Evolutionary conservation across 35 echinoderm and acorn worm species (phyloP).

Genomic region (Holothuria glaberrima): DNA sequence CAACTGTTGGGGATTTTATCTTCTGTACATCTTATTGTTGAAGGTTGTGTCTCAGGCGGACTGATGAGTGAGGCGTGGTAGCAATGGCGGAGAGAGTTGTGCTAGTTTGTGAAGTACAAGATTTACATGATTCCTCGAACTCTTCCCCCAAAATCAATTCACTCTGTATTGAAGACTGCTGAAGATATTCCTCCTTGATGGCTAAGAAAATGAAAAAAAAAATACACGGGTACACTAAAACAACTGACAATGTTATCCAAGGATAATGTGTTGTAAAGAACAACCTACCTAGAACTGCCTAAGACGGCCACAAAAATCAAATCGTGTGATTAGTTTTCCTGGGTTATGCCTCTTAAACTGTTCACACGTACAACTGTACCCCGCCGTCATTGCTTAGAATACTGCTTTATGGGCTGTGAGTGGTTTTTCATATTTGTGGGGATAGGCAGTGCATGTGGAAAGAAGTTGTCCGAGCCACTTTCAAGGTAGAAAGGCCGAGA

Average conservation of each 20-base stretch:
- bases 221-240: conserved; percentile 62
- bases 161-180: conserved; percentile 59
- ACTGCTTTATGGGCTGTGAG: conserved; percentile 68
- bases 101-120: background rate
- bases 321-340: conserved; percentile 61
- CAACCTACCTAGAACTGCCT: too few species aligned
- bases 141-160: conserved; percentile 33
- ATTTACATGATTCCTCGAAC: background rate
- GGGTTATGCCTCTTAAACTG: conserved; percentile 75
- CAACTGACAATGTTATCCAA: conserved; percentile 72
- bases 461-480: conserved; percentile 25
- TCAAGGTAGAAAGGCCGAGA: too few species aligned
- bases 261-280: conserved; percentile 20
- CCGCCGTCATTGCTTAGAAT: conserved; percentile 62
- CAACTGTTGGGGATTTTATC: too few species aligned
- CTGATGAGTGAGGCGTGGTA: too few species aligned
- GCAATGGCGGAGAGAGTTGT: too few species aligned
- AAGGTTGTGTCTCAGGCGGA: too few species aligned
- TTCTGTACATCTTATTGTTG: background rate
- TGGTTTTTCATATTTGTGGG: conserved; percentile 73
- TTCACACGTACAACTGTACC: conserved; percentile 69
- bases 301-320: conserved; percentile 69
- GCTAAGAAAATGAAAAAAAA: conserved; percentile 63
- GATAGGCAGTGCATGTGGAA: conserved; percentile 60
- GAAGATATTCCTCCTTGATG: conserved; percentile 62